Evolutionary conservation across 2,113 vertebrate genomes (phyloP).

Genomic region (Gymnarchus niloticus): DNA sequence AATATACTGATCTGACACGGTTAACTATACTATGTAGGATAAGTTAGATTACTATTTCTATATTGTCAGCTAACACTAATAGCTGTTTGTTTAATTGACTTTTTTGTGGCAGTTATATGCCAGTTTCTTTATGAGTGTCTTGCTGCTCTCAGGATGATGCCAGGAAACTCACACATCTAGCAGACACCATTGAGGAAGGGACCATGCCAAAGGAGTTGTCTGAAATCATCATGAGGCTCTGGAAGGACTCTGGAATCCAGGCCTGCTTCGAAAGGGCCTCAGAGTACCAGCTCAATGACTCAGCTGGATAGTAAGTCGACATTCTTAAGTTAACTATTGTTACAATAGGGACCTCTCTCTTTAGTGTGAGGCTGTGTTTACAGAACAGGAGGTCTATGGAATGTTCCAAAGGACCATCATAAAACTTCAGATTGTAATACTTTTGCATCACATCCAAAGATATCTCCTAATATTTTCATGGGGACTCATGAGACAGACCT

Average conservation of each 20-base stretch:
- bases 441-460: background rate
- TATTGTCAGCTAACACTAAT: background rate
- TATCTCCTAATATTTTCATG: background rate
- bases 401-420: background rate
- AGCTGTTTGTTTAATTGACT: background rate
- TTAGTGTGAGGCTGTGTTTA: background rate
- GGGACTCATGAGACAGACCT: too few relatives aligned
- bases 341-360: background rate
- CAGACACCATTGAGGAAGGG: constrained; percentile 92
- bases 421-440: background rate
- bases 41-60: background rate
- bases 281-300: constrained; percentile 96
- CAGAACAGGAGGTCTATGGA: too few relatives aligned
- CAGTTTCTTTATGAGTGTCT: background rate
- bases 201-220: constrained; percentile 92
- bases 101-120: background rate
- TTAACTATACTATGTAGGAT: background rate
- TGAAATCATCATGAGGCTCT: constrained; percentile 86
- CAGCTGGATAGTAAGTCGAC: constrained; percentile 82
- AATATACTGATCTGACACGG: background rate
- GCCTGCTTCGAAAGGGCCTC: constrained; percentile 89
- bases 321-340: background rate
- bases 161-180: constrained; percentile 88
- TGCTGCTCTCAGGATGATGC: constrained; percentile 75
- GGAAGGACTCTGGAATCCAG: constrained; percentile 91